Evolutionary conservation across 2,888 invertebrate genomes (phyloP), one percentile per base, ranked within the genome.

Genomic region (Ectemnius lituratus): DNA sequence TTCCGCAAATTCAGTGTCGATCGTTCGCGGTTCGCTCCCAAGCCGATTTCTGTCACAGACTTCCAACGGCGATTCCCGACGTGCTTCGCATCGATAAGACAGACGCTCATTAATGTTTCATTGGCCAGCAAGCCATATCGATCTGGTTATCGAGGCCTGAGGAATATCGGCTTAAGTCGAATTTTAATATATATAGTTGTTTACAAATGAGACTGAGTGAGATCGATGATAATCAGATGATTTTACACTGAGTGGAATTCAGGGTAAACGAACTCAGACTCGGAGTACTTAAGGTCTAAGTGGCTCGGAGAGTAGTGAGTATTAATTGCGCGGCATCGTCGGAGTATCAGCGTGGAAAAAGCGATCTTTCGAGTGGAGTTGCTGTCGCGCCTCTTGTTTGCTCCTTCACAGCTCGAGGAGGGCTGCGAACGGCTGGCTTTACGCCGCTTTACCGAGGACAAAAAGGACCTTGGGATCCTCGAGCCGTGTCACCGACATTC

Each of bases 401-500:
- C 72, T 49, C 56, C 4, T 67, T 61, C 61, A 20, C 49, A 8
- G 66, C 63, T 64, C 68, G 28, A 57, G 28, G 49, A 20, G 66
- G 23, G 11, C 23, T 23, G 66, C 20, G n/a, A 23, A 37, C 11
- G 52, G 6, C 13, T 46, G 47, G 8, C 27, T 57, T 62, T 52
- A 47, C 20, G 23, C 20, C 56, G 45, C 62, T 70, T 67, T 69
- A 73, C 23, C 61, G 72, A 73, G 75, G 74, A 78, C 82, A 81
- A 82, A 73, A 75, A 84, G 74, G 78, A 84, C 84, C 85, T 85
- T 84, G 82, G 73, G 75, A 75, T 79, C 82, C 79, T 75, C 64
- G 66, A 23, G 65, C 67, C 65, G 75, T 80, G 82, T 84, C 83
- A 76, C 75, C 81, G 78, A 84, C 80, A 79, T 84, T 83, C 81